Evolutionary conservation across 2,113 vertebrate species (phyloP).

Genomic region (Brachionichthys hirsutus): DNA sequence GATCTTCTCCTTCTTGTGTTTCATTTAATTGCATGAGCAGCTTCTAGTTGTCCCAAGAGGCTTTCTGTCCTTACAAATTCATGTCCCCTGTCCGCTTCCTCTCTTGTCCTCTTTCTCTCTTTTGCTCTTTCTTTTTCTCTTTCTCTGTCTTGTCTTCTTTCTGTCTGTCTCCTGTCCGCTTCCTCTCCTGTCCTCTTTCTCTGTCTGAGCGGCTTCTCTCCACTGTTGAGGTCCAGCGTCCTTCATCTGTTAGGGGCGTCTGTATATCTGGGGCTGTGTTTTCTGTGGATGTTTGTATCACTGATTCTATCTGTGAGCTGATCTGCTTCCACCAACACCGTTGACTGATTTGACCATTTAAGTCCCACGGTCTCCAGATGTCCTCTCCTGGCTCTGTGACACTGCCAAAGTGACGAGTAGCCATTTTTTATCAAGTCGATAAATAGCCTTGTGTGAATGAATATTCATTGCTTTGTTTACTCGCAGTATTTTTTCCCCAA

Average conservation of each 20-base stretch:
- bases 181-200: no score
- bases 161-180: constrained; percentile 7
- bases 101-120: constrained; percentile 1
- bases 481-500: neutral
- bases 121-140: neutral
- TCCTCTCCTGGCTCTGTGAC: constrained; percentile 27
- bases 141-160: no score
- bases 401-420: constrained; percentile 10
- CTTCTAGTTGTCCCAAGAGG: constrained; percentile 26
- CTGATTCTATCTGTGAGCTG: constrained; percentile 63
- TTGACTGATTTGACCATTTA: constrained; percentile 49
- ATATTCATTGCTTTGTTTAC: neutral
- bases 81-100: constrained; percentile 6
- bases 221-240: constrained; percentile 34
- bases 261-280: constrained; percentile 67
- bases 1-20: constrained; percentile 15
- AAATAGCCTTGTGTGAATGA: no score
- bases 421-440: no score
- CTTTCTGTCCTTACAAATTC: constrained; percentile 24
- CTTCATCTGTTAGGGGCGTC: constrained; percentile 45
- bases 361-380: constrained; percentile 32
- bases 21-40: constrained; percentile 55
- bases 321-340: constrained; percentile 66
- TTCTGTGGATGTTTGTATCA: constrained; percentile 73
- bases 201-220: constrained; percentile 22